Conservation (phyloP, 2,113 vertebrate species). For the Hylia prasina region DNA sequence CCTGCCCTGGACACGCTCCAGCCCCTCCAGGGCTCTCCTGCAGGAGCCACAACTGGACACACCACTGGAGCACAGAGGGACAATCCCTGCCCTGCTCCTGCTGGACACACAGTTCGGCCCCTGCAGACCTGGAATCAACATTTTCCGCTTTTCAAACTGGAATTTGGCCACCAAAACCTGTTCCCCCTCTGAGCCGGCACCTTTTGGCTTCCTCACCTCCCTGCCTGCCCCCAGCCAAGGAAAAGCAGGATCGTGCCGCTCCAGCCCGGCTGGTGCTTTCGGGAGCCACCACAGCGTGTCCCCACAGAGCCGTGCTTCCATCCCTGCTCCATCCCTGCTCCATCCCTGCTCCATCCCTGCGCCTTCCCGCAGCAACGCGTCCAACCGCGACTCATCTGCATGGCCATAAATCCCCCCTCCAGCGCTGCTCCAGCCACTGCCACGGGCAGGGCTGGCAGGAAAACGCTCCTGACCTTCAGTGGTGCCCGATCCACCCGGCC, state of each 20-base stretch:
- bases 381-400: not conserved
- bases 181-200: not conserved
- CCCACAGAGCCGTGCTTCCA: constrained; percentile 28
- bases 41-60: too few species aligned
- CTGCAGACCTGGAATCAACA: not conserved
- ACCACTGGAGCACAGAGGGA: too few species aligned
- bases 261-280: not conserved
- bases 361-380: not conserved
- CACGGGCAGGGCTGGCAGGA: not conserved
- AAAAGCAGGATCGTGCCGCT: not conserved
- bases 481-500: not conserved
- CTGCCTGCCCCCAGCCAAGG: not conserved
- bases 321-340: not conserved
- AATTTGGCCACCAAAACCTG: not conserved
- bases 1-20: too few species aligned
- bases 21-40: too few species aligned
- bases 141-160: not conserved
- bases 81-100: too few species aligned
- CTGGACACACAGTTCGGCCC: too few species aligned
- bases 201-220: not conserved
- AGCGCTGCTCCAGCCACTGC: not conserved
- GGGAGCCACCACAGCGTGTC: constrained; percentile 63
- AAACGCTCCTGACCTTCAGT: not conserved
- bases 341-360: not conserved
- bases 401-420: not conserved